Conservation (phyloP, 1,140 invertebrate genomes). For the Meloidogyne floridensis region DNA sequence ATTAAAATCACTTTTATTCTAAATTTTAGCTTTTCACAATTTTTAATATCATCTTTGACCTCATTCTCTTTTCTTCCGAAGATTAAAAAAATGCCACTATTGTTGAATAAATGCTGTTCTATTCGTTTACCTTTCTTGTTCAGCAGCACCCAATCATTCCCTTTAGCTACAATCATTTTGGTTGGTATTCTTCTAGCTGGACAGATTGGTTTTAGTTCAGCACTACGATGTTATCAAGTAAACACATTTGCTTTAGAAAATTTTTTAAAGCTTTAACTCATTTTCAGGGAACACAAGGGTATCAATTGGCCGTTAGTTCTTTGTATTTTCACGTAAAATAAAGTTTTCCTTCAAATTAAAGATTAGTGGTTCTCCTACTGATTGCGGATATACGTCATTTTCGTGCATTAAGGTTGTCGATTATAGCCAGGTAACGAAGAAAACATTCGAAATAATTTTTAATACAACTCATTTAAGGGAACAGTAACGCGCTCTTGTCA, state of each 20-base stretch:
- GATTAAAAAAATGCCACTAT: neutral
- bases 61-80: neutral
- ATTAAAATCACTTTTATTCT: no score
- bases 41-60: no score
- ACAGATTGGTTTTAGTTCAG: neutral
- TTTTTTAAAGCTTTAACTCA: neutral
- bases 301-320: neutral
- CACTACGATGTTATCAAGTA: constrained; percentile 18
- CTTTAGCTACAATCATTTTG: constrained; percentile 17
- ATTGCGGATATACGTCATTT: neutral
- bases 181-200: constrained; percentile 15
- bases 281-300: neutral
- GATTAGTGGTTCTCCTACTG: neutral
- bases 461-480: neutral
- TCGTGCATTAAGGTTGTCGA: neutral
- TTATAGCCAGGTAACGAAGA: neutral
- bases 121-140: constrained; percentile 1
- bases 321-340: neutral
- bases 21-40: no score
- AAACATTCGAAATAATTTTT: neutral
- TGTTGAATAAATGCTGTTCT: neutral
- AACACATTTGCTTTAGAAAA: neutral
- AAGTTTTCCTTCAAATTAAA: neutral
- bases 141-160: neutral
- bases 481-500: constrained; percentile 27